Conservation (phyloP, 2,888 invertebrate genomes). For the Nemapogon koenigi region DNA sequence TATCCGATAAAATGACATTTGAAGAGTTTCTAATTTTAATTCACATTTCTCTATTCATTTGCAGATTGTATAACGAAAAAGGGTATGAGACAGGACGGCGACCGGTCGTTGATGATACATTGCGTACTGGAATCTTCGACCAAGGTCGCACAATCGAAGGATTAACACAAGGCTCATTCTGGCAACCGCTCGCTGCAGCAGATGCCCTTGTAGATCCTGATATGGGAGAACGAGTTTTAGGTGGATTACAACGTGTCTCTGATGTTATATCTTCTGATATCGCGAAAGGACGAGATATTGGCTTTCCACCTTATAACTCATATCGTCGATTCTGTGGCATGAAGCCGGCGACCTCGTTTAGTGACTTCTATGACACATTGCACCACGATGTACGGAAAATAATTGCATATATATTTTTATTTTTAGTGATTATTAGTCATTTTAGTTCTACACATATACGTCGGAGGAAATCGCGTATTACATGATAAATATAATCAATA, state of each 20-base stretch:
- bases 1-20: neutral
- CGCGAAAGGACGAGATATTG: constrained; percentile 71
- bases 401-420: too few relatives aligned
- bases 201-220: constrained; percentile 28
- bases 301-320: constrained; percentile 84
- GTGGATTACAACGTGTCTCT: constrained; percentile 22
- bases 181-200: constrained; percentile 24
- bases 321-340: constrained; percentile 80
- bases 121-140: constrained; percentile 23
- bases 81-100: constrained; percentile 5
- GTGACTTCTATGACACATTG: constrained; percentile 76
- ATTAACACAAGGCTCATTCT: constrained; percentile 24
- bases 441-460: too few relatives aligned
- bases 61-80: constrained; percentile 22
- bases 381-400: constrained; percentile 26
- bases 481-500: too few relatives aligned
- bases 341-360: constrained; percentile 71
- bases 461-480: too few relatives aligned
- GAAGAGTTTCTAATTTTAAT: neutral
- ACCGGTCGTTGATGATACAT: constrained; percentile 21
- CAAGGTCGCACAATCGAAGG: constrained; percentile 24
- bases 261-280: constrained; percentile 28
- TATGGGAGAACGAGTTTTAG: constrained; percentile 25
- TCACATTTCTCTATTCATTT: constrained; percentile 11
- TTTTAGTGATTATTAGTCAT: too few relatives aligned